phyloP scores from a whole-genome alignment of 1,140 invertebrate species.

The Pachyrhynchus sulphureomaculatus region DNA sequence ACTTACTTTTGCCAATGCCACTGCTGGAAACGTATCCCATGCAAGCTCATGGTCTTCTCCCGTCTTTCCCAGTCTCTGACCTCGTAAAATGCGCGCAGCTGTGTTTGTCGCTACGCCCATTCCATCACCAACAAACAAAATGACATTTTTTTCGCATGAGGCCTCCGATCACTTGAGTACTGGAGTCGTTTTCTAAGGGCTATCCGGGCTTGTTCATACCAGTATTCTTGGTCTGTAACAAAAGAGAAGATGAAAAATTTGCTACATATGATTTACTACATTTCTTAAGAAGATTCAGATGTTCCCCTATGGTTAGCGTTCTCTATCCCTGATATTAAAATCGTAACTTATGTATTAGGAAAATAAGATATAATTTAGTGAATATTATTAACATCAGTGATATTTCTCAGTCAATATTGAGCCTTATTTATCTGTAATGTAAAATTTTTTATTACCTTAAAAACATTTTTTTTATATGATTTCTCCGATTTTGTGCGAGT shows the following conservation, averaged over 20 bases:
- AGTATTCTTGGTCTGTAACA: slow-evolving; percentile 52
- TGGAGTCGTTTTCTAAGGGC: slow-evolving; percentile 64
- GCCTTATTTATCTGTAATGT: no score
- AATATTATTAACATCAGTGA: no score
- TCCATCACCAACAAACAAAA: slow-evolving; percentile 70
- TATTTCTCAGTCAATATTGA: no score
- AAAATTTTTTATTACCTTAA: no score
- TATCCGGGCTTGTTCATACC: slow-evolving; percentile 63
- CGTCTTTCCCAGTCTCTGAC: slow-evolving; percentile 48
- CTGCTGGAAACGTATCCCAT: slow-evolving; percentile 69
- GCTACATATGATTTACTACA: neutral
- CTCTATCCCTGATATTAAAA: no score
- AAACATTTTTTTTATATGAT: no score
- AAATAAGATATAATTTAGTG: no score
- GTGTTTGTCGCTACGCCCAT: slow-evolving; percentile 73
- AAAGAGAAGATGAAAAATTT: neutral
- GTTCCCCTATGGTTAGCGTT: no score
- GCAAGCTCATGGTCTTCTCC: slow-evolving; percentile 65
- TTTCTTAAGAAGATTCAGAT: neutral
- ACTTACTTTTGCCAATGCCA: slow-evolving; percentile 65
- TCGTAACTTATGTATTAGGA: no score
- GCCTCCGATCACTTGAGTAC: slow-evolving; percentile 56
- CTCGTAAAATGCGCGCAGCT: slow-evolving; percentile 64
- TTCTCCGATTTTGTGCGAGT: no score
- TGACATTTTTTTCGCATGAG: slow-evolving; percentile 58